Evolutionary conservation across 92 coral and sea anemone genomes (phyloP), one percentile per base, ranked within the genome.

Genomic region (Bergia puertoricense): DNA sequence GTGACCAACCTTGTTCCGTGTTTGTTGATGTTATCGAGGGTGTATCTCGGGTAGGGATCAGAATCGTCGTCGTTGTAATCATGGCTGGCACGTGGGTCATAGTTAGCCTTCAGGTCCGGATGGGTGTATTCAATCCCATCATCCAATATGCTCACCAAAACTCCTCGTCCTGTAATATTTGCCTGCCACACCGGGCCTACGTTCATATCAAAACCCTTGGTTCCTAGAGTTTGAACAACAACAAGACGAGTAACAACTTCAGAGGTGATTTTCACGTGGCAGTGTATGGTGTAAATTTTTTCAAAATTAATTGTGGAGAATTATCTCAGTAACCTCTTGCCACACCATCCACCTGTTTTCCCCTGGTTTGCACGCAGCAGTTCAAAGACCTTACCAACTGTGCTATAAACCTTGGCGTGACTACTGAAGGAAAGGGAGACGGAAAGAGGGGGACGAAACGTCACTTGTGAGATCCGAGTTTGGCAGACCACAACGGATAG

Each of bases 1-100:
- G 18, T 13, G 45, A 54, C 68, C 85, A 81, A 87, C 93, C 93
- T 91, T 45, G 93, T 91, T 76, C 93, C 93, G 81, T 91, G 93
- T 73, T 80, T 91, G 65, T 91, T 91, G 44, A 87, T 10, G 77
- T 91, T 48, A 51, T 81, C 66, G 1, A 4, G n/a, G 15, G 90
- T 81, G 68, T 87, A 82, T 9, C 90, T 48, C 4, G 93, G 90
- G 6, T 76, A 38, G 5, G 90, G 90, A 62, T 91, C 88, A 0
- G 23, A 1, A 41, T 77, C 82, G 40, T n/a, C 14, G 50, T 18
- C 43, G 50, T 77, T 88, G 88, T 77, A 74, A 16, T 77, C 82
- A 72, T 59, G 54, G 78, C 79, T 88, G 75, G 39, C 82, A 0
- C 40, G 15, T 22, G 66, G 30, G 39, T 77, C 82, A 7, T 77